These are phyloP conservation scores for Lysandra coridon DNA, from an alignment of 2,888 invertebrate species.

Conservation along the genomic window DNA sequence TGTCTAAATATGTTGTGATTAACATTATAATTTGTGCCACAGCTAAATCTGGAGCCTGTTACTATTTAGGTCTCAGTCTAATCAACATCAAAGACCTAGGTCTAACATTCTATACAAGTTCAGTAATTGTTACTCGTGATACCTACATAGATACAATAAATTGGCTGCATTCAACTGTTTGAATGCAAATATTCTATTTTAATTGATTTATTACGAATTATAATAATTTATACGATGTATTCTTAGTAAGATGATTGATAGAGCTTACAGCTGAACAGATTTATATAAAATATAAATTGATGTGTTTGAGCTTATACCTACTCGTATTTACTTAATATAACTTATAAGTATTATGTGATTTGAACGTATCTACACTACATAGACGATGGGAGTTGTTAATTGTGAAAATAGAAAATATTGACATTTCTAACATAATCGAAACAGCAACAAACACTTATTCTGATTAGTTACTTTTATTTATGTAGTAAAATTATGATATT, in stretches of 20 bases:
- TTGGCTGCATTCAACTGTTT: slow-evolving; percentile 36
- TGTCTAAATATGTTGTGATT: slow-evolving; percentile 18
- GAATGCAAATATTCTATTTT: slow-evolving; percentile 30
- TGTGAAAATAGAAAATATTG: no score
- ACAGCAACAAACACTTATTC: no score
- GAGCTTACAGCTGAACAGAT: not conserved
- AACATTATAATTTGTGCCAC: slow-evolving; percentile 31
- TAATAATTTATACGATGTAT: slow-evolving; percentile 21
- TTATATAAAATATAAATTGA: not conserved
- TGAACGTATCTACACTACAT: not conserved
- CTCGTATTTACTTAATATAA: not conserved
- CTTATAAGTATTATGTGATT: not conserved
- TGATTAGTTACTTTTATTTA: no score
- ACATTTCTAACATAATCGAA: no score
- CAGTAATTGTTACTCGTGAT: slow-evolving; percentile 58
- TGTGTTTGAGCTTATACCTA: not conserved
- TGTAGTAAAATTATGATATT: no score
- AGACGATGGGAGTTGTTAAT: no score
- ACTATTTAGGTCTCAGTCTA: slow-evolving; percentile 43
- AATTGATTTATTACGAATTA: slow-evolving; percentile 29
- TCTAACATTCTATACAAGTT: slow-evolving; percentile 44
- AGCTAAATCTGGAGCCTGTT: slow-evolving; percentile 35
- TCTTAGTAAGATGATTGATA: not conserved
- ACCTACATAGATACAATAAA: slow-evolving; percentile 57
- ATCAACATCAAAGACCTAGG: slow-evolving; percentile 44